A percentile compares a stretch with the other conserved stretches of the same genome.
These are phyloP conservation scores for Iguana delicatissima DNA, from an alignment of 2,797 vertebrate species.

Conservation along the genomic window DNA sequence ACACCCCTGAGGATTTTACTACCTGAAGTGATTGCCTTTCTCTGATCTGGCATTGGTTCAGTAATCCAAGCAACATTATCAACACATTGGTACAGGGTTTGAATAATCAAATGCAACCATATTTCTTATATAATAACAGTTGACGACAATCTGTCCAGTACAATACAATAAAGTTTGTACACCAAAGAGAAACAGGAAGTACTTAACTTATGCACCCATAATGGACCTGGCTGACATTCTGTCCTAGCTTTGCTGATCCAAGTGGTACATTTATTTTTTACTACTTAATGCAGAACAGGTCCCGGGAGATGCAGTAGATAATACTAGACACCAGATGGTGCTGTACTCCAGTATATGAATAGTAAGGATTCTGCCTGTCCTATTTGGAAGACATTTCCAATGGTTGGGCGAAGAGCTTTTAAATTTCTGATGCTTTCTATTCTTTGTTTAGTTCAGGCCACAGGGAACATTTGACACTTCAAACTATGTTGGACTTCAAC, in stretches of 20 bases:
- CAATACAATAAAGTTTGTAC: not conserved
- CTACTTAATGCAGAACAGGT: not conserved
- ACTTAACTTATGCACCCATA: not conserved
- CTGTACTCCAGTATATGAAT: slow-evolving; percentile 56
- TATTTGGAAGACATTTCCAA: not conserved
- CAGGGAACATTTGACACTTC: too few species aligned
- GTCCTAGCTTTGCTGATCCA: too few species aligned
- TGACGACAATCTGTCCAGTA: not conserved
- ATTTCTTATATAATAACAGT: not conserved
- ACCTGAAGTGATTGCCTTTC: too few species aligned
- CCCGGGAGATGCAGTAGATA: not conserved
- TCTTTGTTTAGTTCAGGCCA: not conserved
- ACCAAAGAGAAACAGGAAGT: not conserved
- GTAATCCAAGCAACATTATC: not conserved
- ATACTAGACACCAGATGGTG: slow-evolving; percentile 67
- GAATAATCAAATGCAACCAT: not conserved
- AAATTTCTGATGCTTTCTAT: not conserved
- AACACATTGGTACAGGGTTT: not conserved
- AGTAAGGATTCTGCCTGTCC: not conserved
- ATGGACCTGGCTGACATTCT: not conserved
- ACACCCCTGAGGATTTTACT: too few species aligned
- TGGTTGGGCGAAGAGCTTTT: not conserved
- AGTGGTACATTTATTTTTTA: not conserved
- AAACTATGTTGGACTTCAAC: too few species aligned
- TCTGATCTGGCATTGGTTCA: not conserved